Evolutionary conservation across 2,888 invertebrate genomes (phyloP).

Genomic region (Nemoura dubitans): DNA sequence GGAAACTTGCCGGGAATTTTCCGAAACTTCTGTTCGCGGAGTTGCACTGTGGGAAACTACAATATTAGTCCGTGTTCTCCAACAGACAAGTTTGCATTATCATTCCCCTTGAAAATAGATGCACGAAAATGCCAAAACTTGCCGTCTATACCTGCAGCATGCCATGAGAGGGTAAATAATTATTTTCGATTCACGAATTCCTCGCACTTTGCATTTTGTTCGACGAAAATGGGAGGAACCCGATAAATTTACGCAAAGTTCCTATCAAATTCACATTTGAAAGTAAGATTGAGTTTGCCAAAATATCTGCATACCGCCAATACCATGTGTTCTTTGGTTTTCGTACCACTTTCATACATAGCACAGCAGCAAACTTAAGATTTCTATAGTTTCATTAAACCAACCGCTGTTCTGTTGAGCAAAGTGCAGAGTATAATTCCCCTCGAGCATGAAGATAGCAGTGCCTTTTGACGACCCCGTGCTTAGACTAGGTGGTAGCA

Average conservation of each 20-base stretch:
- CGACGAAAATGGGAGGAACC: neutral
- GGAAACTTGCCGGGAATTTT: constrained; percentile 25
- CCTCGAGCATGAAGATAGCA: neutral
- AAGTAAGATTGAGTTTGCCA: neutral
- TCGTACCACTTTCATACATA: neutral
- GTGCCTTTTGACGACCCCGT: neutral
- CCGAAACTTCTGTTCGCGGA: constrained; percentile 34
- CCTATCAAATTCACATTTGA: neutral
- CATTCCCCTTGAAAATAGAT: neutral
- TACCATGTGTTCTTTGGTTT: neutral
- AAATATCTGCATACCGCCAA: neutral
- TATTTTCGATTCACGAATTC: neutral
- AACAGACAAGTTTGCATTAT: constrained; percentile 27
- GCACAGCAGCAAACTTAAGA: neutral
- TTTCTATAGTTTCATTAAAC: neutral
- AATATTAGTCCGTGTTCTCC: constrained; percentile 38
- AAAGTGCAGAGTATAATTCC: neutral
- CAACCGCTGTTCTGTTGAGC: neutral
- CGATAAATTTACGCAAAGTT: neutral
- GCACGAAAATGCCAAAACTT: constrained; percentile 22
- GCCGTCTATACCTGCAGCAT: neutral
- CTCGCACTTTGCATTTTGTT: neutral
- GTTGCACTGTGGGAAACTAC: constrained; percentile 38
- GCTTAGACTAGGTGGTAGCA: neutral
- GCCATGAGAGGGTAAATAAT: neutral